Evolutionary conservation across 2,888 invertebrate species (phyloP), one percentile per base, ranked within the genome.

Genomic region (Sinopyrophorus schimmeli): DNA sequence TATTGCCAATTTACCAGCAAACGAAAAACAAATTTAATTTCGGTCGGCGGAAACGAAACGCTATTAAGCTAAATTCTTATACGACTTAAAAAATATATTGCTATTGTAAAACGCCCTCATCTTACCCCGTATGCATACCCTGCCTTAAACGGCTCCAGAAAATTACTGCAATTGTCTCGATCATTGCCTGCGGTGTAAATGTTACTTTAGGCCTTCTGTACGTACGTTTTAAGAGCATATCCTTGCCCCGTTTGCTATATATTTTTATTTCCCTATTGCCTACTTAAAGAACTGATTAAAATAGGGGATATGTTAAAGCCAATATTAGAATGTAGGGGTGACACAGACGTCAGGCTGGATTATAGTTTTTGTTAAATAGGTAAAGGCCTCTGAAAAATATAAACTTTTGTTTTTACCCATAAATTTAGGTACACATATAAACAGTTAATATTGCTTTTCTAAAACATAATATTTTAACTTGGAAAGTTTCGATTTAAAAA

Each of bases 211-310:
- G 39, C 56, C 54, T 59, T 54, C 47, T 54, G 53, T 54, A 55
- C 54, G 48, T 51, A 47, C 41, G 44, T 43, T 58, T 56, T 51
- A 57, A 54, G 55, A 54, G 47, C 47, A 47, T 47, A 41, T 47
- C 51, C 50, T 59, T 61, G 60, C 63, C 62, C 64, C 59, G 62
- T 55, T 20, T 60, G 70, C 68, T 66, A 70, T 71, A 71, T 73
- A 73, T 73, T 72, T 72, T 72, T 72, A 73, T 73, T 73, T 73
- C 73, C 72, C 73, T 64, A 66, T 72, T 70, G 73, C 69, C 71
- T 72, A 73, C 72, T 73, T 72, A 71, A 72, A 68, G 66, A 71
- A 68, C 73, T 73, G 72, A 73, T 73, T 73, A 73, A 73, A 72
- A 71, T 65, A 62, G 68, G 71, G 70, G 68, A 68, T 68, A 68